phyloP scores from a whole-genome alignment of 2,113 vertebrate genomes.

The Scophthalmus maximus region DNA sequence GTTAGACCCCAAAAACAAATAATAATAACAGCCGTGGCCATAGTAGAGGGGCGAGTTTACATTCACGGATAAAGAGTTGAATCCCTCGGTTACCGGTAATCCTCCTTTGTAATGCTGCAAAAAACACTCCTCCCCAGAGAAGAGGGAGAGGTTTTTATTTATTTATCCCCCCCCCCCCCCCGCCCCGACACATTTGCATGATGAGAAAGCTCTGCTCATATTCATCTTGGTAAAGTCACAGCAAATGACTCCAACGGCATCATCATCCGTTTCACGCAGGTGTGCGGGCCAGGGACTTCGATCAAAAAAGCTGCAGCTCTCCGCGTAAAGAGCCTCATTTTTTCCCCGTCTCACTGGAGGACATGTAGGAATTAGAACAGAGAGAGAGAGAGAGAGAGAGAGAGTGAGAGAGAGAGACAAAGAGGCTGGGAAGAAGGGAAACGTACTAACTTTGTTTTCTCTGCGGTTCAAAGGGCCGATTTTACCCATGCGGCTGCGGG shows the following conservation, averaged over 20 bases:
- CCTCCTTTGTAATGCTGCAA: slow-evolving; percentile 67
- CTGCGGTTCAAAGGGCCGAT: slow-evolving; percentile 41
- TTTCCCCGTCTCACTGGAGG: slow-evolving; percentile 87
- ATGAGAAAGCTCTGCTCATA: slow-evolving; percentile 89
- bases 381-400: slow-evolving; percentile 33
- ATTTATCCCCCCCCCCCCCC: too few species aligned
- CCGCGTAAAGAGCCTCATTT: slow-evolving; percentile 85
- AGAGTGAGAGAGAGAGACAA: slow-evolving; percentile 14
- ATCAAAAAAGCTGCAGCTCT: slow-evolving; percentile 89
- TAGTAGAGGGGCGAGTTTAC: slow-evolving; percentile 69
- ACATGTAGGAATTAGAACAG: slow-evolving; percentile 83
- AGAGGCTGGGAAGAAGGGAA: slow-evolving; percentile 30
- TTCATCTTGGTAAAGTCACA: slow-evolving; percentile 91
- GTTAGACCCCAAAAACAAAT: slow-evolving; percentile 66
- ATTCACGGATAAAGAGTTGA: slow-evolving; percentile 60
- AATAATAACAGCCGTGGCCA: slow-evolving; percentile 59
- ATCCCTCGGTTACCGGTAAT: slow-evolving; percentile 58
- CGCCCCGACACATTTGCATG: slow-evolving; percentile 86
- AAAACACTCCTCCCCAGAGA: slow-evolving; percentile 65
- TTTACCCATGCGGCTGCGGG: slow-evolving; percentile 23
- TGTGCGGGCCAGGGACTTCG: slow-evolving; percentile 89
- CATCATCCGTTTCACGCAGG: slow-evolving; percentile 94
- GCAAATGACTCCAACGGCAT: slow-evolving; percentile 94
- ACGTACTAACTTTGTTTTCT: slow-evolving; percentile 64
- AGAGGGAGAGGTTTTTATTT: slow-evolving; percentile 64